phyloP scores from a whole-genome alignment of 2,797 vertebrate genomes.

The Meriones psammophilus region DNA sequence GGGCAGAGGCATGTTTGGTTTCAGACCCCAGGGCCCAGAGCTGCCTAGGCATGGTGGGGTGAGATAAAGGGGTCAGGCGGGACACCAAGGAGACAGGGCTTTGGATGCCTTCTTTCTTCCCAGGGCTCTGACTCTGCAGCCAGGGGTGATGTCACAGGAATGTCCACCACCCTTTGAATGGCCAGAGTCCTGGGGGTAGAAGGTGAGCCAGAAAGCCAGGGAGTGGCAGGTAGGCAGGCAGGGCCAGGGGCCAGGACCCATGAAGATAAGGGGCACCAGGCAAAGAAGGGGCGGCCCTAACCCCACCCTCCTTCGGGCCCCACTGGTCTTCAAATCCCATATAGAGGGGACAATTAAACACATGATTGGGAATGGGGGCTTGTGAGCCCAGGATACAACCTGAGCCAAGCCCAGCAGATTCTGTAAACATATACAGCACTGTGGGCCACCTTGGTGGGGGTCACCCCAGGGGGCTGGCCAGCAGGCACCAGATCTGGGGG shows the following conservation, averaged over 20 bases:
- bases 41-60: neutral
- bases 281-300: neutral
- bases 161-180: slow-evolving; percentile 1
- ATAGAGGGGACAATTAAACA: neutral
- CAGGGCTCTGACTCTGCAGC: slow-evolving; percentile 40
- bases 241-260: slow-evolving; percentile 3
- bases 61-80: neutral
- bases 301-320: neutral
- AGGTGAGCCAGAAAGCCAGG: slow-evolving; percentile 4
- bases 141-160: neutral
- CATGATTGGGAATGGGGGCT: neutral
- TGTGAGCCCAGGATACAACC: slow-evolving; percentile 14
- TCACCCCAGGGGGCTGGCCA: slow-evolving; percentile 63
- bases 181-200: slow-evolving; percentile 40
- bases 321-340: slow-evolving; percentile 32
- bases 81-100: neutral
- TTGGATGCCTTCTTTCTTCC: neutral
- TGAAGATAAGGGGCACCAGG: neutral
- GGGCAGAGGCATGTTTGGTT: neutral
- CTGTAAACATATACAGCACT: slow-evolving; percentile 81
- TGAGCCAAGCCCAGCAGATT: slow-evolving; percentile 56
- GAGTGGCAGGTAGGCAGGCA: slow-evolving; percentile 19
- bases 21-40: slow-evolving; percentile 32
- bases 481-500: slow-evolving; percentile 73
- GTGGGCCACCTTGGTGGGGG: neutral